Conservation (phyloP, 2,888 invertebrate genomes). For the Leucophora obtusa region DNA sequence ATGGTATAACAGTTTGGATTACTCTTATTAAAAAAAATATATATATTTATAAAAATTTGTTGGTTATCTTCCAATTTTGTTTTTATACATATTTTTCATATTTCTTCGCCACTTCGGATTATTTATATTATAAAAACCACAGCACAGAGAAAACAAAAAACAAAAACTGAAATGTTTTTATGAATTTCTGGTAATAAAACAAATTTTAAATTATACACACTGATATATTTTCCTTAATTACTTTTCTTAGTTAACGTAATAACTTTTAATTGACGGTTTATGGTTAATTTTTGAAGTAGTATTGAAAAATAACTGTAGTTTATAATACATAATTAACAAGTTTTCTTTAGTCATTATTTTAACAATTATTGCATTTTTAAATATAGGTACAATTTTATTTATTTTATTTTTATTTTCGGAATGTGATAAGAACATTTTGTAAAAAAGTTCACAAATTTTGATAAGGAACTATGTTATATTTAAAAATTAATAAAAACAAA, state of each 20-base stretch:
- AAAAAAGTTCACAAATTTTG: too few species aligned
- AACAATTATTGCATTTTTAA: too few species aligned
- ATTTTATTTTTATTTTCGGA: too few species aligned
- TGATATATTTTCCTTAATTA: background rate
- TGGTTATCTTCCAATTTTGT: background rate
- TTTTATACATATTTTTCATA: background rate
- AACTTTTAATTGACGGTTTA: background rate
- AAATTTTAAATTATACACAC: background rate
- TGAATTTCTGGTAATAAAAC: slow-evolving; percentile 28
- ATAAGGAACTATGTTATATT: too few species aligned
- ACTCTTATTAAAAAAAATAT: background rate
- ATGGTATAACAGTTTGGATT: background rate
- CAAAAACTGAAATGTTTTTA: slow-evolving; percentile 6
- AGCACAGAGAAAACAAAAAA: slow-evolving; percentile 22
- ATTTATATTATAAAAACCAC: slow-evolving; percentile 9
- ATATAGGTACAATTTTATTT: too few species aligned
- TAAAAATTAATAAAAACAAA: too few species aligned
- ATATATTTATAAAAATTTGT: background rate
- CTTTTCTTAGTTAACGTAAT: background rate
- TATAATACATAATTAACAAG: background rate
- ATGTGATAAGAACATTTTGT: too few species aligned
- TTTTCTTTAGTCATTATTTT: background rate
- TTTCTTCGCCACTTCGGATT: slow-evolving; percentile 23
- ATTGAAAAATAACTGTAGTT: background rate
- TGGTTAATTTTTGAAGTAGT: background rate